These are phyloP conservation scores for Toxotes jaculatrix DNA, from an alignment of 2,113 vertebrate genomes.

Conservation along the genomic window DNA sequence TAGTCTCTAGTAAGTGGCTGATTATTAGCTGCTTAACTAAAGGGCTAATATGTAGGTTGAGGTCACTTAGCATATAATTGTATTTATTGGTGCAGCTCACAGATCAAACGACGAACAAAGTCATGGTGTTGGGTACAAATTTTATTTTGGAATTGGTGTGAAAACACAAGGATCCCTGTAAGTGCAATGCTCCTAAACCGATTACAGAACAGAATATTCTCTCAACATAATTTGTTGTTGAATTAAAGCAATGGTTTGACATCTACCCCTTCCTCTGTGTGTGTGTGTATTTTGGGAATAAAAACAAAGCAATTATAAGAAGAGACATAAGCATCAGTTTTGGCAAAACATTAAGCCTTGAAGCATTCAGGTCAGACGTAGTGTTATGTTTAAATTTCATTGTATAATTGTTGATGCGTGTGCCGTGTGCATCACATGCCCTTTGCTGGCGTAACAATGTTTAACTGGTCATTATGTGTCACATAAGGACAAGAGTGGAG, in stretches of 20 bases:
- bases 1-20: background rate
- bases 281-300: background rate
- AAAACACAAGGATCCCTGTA: too few species aligned
- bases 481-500: conserved; percentile 2
- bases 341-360: conserved; percentile 32
- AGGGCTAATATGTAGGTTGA: background rate
- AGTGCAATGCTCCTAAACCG: too few species aligned
- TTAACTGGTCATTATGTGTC: conserved; percentile 23
- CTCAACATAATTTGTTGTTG: background rate
- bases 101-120: background rate
- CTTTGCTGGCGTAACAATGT: conserved; percentile 21
- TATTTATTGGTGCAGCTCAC: background rate
- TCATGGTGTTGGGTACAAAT: background rate
- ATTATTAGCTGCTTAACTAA: too few species aligned
- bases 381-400: background rate
- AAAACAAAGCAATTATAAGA: background rate
- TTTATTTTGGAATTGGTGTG: background rate
- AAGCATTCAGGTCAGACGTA: conserved; percentile 22
- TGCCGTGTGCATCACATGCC: background rate
- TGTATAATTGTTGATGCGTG: conserved; percentile 16
- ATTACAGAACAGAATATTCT: too few species aligned
- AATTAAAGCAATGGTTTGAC: background rate
- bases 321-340: conserved; percentile 15
- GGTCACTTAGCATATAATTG: background rate
- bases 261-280: background rate